Evolutionary conservation across 2,888 invertebrate species (phyloP), one percentile per base, ranked within the genome.

Genomic region (Ophion slaviceki): DNA sequence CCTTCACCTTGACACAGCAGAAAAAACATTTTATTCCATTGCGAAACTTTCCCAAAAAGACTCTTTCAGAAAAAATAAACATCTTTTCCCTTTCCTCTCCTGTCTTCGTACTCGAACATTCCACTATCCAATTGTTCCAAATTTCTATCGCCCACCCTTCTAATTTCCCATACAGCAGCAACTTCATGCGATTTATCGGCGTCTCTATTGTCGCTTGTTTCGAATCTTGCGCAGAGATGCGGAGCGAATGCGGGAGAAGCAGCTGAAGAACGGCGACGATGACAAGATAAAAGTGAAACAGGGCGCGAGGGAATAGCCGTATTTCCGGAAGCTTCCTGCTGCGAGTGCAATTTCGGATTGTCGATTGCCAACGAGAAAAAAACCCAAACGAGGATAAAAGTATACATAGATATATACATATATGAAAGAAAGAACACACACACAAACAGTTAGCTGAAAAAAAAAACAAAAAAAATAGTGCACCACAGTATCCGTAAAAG

Each of bases 161-260:
- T 53, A 17, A 53, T 53, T 14, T 2, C 2, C 11, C 53, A 53
- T 17, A 53, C 17, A 14, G 14, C 14, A 2, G 11, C 53, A 17
- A 17, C 14, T 53, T 53, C 17, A 5, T 53, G 14, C 14, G 53
- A 53, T 53, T 53, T 17, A 14, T 53, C 17, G 14, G 2, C 53
- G 14, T 17, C 17, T 53, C 53, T 53, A 11, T 17, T 53, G 14
- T 53, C 3, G 53, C 14, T 53, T 53, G 53, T 53, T 53, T 53
- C 53, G 53, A 53, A 53, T 53, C 17, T 72, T 83, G 95, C 95
- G 71, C 92, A 97, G 98, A 92, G 98, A 98, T 95, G 98, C 98
- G 32, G 97, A 98, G 92, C 90, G 97, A 92, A 98, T 98, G 97
- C 95, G 98, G 92, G 97, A 98, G 92, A 98, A 98, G 93, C 98